Conservation (phyloP, 2,888 invertebrate genomes). For the Glyphotaelius pellucidus region DNA sequence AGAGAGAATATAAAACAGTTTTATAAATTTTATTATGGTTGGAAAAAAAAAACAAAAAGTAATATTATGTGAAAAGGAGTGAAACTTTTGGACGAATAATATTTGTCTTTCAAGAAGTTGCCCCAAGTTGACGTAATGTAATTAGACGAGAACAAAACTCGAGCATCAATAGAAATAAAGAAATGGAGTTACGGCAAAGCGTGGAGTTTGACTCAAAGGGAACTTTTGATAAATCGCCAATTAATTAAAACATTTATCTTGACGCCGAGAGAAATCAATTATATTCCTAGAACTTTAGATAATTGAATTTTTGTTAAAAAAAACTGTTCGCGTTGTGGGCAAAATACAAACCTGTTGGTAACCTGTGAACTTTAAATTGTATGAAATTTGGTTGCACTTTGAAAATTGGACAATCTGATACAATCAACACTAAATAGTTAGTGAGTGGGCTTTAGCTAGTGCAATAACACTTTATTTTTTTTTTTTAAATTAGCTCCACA, state of each 20-base stretch:
- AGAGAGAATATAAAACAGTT: not conserved
- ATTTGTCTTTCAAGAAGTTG: not conserved
- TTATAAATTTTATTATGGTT: not conserved
- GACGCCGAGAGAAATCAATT: not conserved
- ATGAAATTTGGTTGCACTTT: not conserved
- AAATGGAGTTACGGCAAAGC: not conserved
- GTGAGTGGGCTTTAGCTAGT: too few species aligned
- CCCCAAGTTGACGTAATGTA: not conserved
- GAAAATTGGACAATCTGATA: not conserved
- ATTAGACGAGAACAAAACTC: not conserved
- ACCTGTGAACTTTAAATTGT: not conserved
- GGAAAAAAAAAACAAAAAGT: not conserved
- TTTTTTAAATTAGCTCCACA: too few species aligned
- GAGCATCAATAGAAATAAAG: not conserved
- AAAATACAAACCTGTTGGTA: not conserved
- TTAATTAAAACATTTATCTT: not conserved
- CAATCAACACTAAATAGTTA: too few species aligned
- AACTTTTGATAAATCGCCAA: slow-evolving; percentile 2
- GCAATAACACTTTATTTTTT: too few species aligned
- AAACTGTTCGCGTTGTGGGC: not conserved
- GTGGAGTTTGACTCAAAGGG: not conserved
- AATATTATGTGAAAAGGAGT: not conserved
- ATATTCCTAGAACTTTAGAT: not conserved
- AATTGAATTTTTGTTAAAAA: not conserved
- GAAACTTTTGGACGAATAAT: not conserved